Evolutionary conservation across 2,113 vertebrate genomes (phyloP).

Genomic region (Oreocharis arfaki): DNA sequence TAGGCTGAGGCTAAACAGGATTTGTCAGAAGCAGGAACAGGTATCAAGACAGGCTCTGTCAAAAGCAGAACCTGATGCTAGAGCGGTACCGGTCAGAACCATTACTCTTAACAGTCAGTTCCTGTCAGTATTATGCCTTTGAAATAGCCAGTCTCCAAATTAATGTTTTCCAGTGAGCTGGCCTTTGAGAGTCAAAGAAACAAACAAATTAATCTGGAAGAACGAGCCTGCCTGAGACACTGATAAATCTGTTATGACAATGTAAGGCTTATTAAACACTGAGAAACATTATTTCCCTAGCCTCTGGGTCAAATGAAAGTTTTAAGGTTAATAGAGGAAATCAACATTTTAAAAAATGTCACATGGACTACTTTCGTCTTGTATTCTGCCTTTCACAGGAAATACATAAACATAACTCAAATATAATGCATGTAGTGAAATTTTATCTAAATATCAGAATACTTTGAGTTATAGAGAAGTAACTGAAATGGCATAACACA

Average conservation of each 20-base stretch:
- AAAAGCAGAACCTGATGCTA: neutral
- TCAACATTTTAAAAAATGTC: neutral
- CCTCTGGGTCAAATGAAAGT: neutral
- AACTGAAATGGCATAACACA: neutral
- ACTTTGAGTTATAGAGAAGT: neutral
- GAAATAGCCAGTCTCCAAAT: neutral
- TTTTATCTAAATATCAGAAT: neutral
- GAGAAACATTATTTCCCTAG: conserved; percentile 1
- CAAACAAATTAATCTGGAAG: conserved; percentile 48
- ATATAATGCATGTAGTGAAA: neutral
- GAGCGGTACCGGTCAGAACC: neutral
- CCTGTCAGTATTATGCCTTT: neutral
- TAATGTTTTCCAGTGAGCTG: neutral
- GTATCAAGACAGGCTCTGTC: neutral
- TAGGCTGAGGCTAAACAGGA: neutral
- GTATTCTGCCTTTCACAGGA: neutral
- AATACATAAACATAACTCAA: neutral
- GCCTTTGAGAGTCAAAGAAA: conserved; percentile 38
- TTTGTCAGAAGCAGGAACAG: neutral
- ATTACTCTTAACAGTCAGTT: neutral
- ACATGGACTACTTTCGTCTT: neutral
- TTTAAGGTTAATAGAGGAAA: conserved; percentile 31
- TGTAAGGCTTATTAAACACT: conserved; percentile 31
- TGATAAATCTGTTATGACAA: conserved; percentile 51
- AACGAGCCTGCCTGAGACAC: neutral